Conservation (phyloP, 2,113 vertebrate species). For the Rhinopomastus cyanomelas region DNA sequence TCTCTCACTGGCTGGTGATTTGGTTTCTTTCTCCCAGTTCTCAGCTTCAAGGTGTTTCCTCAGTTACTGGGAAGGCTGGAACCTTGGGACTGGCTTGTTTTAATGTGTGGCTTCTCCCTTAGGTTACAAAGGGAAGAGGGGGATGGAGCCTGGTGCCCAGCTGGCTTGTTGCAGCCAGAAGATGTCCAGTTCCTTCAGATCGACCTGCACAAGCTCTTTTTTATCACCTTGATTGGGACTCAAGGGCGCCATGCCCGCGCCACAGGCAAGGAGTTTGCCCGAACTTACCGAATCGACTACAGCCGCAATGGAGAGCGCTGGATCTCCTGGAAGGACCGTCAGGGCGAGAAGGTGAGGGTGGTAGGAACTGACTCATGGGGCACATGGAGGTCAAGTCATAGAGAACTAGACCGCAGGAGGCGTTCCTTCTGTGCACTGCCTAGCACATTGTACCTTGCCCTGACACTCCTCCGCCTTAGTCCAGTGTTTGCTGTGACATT, state of each 20-base stretch:
- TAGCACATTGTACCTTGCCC: fast-evolving
- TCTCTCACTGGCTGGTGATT: not conserved
- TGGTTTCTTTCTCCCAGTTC: not conserved
- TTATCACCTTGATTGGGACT: conserved; percentile 88
- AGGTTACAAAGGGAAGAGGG: conserved; percentile 87
- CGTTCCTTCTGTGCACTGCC: fast-evolving
- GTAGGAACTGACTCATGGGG: fast-evolving
- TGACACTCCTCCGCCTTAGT: not conserved
- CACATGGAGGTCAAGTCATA: not conserved
- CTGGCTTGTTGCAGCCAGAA: conserved; percentile 80
- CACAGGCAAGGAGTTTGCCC: conserved; percentile 86
- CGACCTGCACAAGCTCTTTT: conserved; percentile 83
- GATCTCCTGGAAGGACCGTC: conserved; percentile 85
- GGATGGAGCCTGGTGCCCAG: conserved; percentile 91
- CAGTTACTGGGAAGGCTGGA: not conserved
- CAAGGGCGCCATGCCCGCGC: conserved; percentile 86
- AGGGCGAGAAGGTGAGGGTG: conserved; percentile 74
- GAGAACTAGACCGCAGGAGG: not conserved
- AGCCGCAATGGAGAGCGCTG: conserved; percentile 84
- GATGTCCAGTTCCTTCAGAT: conserved; percentile 90
- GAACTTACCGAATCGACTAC: conserved; percentile 85
- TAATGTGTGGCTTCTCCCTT: not conserved
- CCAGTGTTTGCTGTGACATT: not conserved
- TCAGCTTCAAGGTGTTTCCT: not conserved
- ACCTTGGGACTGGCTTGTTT: not conserved